These are phyloP conservation scores for Carcharodon carcharias DNA, from an alignment of 2,797 vertebrate species.

Conservation along the genomic window DNA sequence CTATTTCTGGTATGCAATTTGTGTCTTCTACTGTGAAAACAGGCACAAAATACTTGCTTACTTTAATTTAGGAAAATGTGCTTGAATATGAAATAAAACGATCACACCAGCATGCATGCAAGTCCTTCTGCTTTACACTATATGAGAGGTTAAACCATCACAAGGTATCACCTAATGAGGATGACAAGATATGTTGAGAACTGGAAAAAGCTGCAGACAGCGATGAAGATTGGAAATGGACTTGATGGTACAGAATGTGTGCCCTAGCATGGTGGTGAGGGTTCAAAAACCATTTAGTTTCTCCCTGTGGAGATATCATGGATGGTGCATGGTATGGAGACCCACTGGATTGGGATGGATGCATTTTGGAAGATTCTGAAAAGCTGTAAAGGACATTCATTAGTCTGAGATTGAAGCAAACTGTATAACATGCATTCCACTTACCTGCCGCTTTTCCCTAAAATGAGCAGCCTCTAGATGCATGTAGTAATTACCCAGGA, in stretches of 20 bases:
- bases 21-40: neutral
- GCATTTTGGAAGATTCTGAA: neutral
- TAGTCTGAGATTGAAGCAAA: neutral
- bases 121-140: neutral
- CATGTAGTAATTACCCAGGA: conserved; percentile 73
- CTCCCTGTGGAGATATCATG: neutral
- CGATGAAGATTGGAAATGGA: neutral
- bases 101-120: neutral
- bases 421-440: neutral
- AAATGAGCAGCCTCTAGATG: conserved; percentile 79
- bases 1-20: neutral
- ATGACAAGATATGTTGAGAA: neutral
- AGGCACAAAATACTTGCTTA: neutral
- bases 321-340: neutral
- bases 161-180: neutral
- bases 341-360: neutral
- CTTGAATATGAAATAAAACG: neutral
- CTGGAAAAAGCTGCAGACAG: neutral
- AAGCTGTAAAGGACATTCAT: neutral
- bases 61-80: neutral
- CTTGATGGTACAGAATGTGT: neutral
- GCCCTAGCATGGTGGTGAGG: neutral
- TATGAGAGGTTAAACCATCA: neutral
- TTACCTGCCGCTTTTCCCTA: conserved; percentile 77
- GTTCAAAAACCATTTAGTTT: neutral